Evolutionary conservation across 2,113 vertebrate species (phyloP).

Genomic region (Ginglymostoma cirratum): DNA sequence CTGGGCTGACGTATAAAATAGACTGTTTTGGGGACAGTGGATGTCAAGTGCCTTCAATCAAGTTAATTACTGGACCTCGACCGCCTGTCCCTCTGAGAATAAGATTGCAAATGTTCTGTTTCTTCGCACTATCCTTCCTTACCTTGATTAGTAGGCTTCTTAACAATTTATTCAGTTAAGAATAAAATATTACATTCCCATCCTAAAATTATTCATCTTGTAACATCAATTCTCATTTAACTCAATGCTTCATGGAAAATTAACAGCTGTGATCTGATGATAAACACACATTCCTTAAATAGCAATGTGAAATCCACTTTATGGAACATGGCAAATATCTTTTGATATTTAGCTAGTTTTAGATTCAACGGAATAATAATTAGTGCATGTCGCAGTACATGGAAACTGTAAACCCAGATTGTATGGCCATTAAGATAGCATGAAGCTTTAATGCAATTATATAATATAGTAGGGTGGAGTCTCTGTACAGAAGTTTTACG

Average conservation of each 20-base stretch:
- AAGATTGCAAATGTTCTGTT: neutral
- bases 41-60: neutral
- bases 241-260: conserved; percentile 18
- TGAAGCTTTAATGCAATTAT: neutral
- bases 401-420: neutral
- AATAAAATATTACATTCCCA: conserved; percentile 7
- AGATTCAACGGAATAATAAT: neutral
- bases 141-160: neutral
- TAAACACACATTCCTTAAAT: neutral
- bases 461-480: neutral
- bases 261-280: neutral
- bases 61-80: neutral
- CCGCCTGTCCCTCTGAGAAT: neutral
- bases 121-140: neutral
- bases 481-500: neutral
- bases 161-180: neutral
- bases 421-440: neutral
- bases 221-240: conserved; percentile 20
- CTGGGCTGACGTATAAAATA: too few species aligned
- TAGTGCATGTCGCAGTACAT: neutral
- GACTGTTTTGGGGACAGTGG: too few species aligned
- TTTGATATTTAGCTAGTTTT: neutral
- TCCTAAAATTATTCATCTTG: conserved; percentile 29
- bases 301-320: neutral
- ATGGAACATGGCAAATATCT: neutral